A percentile compares a stretch with the other conserved stretches of the same genome.
These are phyloP conservation scores for Nephrotoma flavescens DNA, from an alignment of 2,888 invertebrate genomes.

Conservation along the genomic window DNA sequence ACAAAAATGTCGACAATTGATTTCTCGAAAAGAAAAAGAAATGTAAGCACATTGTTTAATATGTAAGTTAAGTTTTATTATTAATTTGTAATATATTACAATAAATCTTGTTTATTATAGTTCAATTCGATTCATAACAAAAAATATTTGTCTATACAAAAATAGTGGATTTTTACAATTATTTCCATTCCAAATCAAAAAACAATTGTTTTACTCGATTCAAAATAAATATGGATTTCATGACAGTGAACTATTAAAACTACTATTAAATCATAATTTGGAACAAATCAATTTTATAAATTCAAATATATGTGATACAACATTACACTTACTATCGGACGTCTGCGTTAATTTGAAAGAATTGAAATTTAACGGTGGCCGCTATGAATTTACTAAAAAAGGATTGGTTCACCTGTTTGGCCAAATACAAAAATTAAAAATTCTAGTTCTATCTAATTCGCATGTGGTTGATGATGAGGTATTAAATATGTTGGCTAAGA, in stretches of 20 bases:
- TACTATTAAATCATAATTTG: slow-evolving; percentile 6
- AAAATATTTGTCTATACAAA: slow-evolving; percentile 7
- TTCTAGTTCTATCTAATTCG: slow-evolving; percentile 21
- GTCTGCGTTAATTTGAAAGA: slow-evolving; percentile 3
- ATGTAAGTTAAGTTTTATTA: background rate
- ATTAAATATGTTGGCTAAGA: slow-evolving; percentile 22
- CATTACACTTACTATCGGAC: slow-evolving; percentile 1
- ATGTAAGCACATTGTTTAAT: background rate
- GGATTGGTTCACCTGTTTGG: slow-evolving; percentile 21
- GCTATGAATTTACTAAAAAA: slow-evolving; percentile 11
- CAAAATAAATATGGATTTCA: slow-evolving; percentile 8
- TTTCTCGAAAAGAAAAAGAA: background rate
- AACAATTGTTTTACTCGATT: slow-evolving; percentile 6
- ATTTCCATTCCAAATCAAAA: slow-evolving; percentile 8
- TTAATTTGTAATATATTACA: background rate
- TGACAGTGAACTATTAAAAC: slow-evolving; percentile 6
- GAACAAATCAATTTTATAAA: slow-evolving; percentile 7
- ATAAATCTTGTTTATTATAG: slow-evolving; percentile 1
- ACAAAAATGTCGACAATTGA: background rate
- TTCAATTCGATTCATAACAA: slow-evolving; percentile 7
- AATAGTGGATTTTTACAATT: slow-evolving; percentile 3
- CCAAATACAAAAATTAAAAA: slow-evolving; percentile 17
- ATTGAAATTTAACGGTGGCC: slow-evolving; percentile 5
- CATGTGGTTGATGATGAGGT: slow-evolving; percentile 28
- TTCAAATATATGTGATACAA: slow-evolving; percentile 8